A percentile compares a stretch with the other conserved stretches of the same genome.
These are phyloP conservation scores for Oreochromis niloticus DNA, from an alignment of 2,113 vertebrate genomes.

Conservation along the genomic window DNA sequence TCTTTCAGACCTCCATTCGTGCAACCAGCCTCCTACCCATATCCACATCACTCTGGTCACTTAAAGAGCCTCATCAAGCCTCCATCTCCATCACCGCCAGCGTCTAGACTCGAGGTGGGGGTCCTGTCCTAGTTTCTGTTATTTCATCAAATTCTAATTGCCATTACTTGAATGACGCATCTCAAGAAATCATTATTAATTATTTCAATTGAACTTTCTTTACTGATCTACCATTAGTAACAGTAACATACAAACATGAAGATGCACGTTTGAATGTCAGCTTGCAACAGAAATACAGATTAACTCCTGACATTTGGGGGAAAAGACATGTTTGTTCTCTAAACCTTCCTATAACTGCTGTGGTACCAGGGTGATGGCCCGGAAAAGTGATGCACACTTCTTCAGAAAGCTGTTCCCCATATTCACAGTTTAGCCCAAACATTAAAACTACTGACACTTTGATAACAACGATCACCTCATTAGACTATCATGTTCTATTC, in stretches of 20 bases:
- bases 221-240: background rate
- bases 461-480: background rate
- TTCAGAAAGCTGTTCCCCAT: background rate
- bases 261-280: background rate
- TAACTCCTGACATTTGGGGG: background rate
- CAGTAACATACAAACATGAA: background rate
- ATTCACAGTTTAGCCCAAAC: background rate
- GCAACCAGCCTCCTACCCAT: background rate
- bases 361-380: background rate
- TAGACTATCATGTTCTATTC: background rate
- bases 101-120: background rate
- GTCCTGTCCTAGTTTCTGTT: background rate
- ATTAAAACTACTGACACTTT: background rate
- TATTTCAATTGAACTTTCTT: background rate
- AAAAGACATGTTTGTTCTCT: background rate
- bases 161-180: background rate
- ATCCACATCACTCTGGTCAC: background rate
- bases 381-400: background rate
- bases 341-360: background rate
- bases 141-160: background rate
- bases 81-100: background rate
- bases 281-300: background rate
- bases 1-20: background rate
- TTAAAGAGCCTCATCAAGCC: background rate
- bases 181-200: background rate